Evolutionary conservation across 2,797 vertebrate species (phyloP), one percentile per base, ranked within the genome.

Genomic region (Orestias chungarensis): DNA sequence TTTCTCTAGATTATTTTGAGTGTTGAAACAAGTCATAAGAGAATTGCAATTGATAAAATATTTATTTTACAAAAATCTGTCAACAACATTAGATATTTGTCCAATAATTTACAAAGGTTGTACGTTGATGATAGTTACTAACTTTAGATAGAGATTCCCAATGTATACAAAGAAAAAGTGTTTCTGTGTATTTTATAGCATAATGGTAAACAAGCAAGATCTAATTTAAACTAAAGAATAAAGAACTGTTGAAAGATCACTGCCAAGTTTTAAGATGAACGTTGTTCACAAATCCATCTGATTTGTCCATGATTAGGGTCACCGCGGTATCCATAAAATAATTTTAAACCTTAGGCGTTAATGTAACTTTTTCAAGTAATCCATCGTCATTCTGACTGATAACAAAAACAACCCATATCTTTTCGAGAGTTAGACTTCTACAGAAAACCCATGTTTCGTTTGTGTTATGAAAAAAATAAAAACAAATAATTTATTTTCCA

Each of bases 401-500:
- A 59, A 33, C 18, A 55, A 46, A 4, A 47, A 33, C 47, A 50
- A n/a, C 31, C 9, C 35, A 5, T 55, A 33, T 61, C n/a, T 33
- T 1, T 33, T 61, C 40, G 3, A 40, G 57, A 61, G 14, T 61
- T 59, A 33, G 20, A 61, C 23, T 38, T n/a, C n/a, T n/a, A 3
- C n/a, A 35, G 20, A 38, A n/a, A n/a, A n/a, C 23, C 33, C 23
- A 25, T 27, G 3, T 2, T 11, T 25, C n/a, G 8, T 25, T 50
- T 17, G 35, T 47, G n/a, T 42, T 23, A 55, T 12, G 0, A 81
- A 33, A 64, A 0, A 67, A 31, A 66, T 20, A 66, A 15, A 42
- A 23, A 44, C 6, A 33, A 62, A 46, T 42, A 23, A 1, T 86
- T 84, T 76, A 64, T 82, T 84, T 64, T 3, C 18, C 29, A 73